Base-by-base conservation (phyloP, 2,888 invertebrate genomes). In the Caenorhabditis afra region DNA sequence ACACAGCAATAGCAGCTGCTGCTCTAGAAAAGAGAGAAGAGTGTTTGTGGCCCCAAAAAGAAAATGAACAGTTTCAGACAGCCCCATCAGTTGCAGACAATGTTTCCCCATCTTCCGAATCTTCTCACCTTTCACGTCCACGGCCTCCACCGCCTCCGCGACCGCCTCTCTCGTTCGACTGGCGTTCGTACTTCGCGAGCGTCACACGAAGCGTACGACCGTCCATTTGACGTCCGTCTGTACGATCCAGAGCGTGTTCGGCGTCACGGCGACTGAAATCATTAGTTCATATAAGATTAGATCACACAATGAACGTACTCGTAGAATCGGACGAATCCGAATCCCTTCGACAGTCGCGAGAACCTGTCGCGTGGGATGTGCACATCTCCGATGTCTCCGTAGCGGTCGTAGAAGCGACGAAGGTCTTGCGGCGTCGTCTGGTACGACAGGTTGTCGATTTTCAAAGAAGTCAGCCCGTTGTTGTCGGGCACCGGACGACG, bases 341-440 rank as follows among this genome's bases (percentile, higher is more conserved):
- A 99, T 71, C 99, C 98, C 88, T 97, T 93, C 90, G 96, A 97
- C 92, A 97, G 97, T 85, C 96, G 93, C n/a, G 96, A 95, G 91
- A 93, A 94, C 71, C 97, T 94, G 91, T 99, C 98, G 87, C 96
- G 93, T n/a, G 99, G 99, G 91, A 99, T 98, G 92, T 98, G 98
- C 91, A 99, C 96, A 92, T 99, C 98, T 58, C 98, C 98, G 78
- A 99, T 97, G 91, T 99, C 97, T 57, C 99, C 99, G 92, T 97
- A 98, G 91, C 96, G 94, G 91, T 96, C 91, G 80, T 90, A 90
- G 47, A 87, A 35, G 41, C 86, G 82, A 41, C 96, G 93, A 88
- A 99, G 92, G 93, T 98, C 98, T 91, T 97, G 97, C 65, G 96
- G 96, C 66, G 97, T 97, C 57, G 98, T 99, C 85, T 97, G 94